Evolutionary conservation across 2,888 invertebrate species (phyloP).

Genomic region (Thymelicus acteon): DNA sequence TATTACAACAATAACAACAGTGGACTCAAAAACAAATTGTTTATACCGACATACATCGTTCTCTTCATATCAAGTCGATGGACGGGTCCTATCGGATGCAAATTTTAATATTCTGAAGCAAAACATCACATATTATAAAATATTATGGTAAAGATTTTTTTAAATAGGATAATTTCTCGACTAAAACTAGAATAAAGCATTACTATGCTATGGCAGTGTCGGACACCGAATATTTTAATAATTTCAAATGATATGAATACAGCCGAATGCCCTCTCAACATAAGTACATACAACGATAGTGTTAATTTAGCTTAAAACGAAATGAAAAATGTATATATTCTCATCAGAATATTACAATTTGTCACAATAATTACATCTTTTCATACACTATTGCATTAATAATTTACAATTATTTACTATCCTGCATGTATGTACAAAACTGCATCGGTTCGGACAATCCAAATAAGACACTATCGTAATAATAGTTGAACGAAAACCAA

Average conservation of each 20-base stretch:
- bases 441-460: background rate
- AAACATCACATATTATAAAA: too few species aligned
- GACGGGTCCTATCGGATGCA: conserved; percentile 12
- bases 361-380: background rate
- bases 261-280: too few species aligned
- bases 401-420: background rate
- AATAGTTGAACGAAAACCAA: background rate
- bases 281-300: too few species aligned
- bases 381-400: conserved; percentile 12
- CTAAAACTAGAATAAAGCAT: too few species aligned
- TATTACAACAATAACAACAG: background rate
- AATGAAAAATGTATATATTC: background rate
- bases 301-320: too few species aligned
- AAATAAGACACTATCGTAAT: background rate
- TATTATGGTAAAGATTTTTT: too few species aligned
- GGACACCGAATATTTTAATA: too few species aligned
- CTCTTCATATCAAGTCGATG: conserved; percentile 17
- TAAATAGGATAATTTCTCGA: too few species aligned
- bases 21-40: background rate
- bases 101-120: background rate
- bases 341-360: conserved; percentile 16
- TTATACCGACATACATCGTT: background rate
- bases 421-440: conserved; percentile 6
- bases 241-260: too few species aligned
- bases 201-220: too few species aligned